Base-by-base conservation (phyloP, 2,888 invertebrate genomes). In the Archips crataeganus region DNA sequence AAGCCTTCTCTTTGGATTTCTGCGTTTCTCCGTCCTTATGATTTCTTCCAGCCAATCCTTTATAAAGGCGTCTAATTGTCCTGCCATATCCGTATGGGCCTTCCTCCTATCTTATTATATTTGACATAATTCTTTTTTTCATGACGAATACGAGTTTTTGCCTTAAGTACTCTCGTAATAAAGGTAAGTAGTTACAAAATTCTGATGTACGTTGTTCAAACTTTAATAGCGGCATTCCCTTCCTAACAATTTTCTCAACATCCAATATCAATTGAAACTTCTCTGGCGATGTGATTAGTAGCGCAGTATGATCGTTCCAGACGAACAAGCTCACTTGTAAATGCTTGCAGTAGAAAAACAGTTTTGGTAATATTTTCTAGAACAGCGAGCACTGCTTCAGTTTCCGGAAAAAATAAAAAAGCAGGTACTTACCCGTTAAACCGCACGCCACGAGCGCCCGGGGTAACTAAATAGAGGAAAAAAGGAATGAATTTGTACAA, bases 391-490 rank as follows among this genome's bases (percentile, higher is more conserved):
- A 74, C 71, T 57, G 71, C 75, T 77, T 36, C 71, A 54, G 70
- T 65, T 70, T 59, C 70, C n/a, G 59, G 51, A 76, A 79, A 83
- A 80, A 79, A 77, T 77, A 79, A 76, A 83, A 80, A 60, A 57
- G 51, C 39, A 2, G 59, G 64, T 69, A 77, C 78, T 77, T 78
- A 76, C 80, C 80, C 75, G 77, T 78, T 79, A 76, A 82, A 84
- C 78, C 79, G 76, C 77, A 76, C 74, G 75, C 78, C 76, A 77
- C 73, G 74, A 75, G 72, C 78, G 72, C 66, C 70, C 64, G 76
- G 78, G 74, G 76, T 76, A 78, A 67, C 78, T 80, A 82, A 84
- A 81, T 79, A 81, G 73, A 71, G 75, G 70, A 77, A 79, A 78
- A 23, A 72, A 63, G 65, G 76, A 70, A 75, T 76, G 75, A 80